Evolutionary conservation across 2,888 invertebrate species (phyloP).

Genomic region (Lepidocyrtinus sp.): DNA sequence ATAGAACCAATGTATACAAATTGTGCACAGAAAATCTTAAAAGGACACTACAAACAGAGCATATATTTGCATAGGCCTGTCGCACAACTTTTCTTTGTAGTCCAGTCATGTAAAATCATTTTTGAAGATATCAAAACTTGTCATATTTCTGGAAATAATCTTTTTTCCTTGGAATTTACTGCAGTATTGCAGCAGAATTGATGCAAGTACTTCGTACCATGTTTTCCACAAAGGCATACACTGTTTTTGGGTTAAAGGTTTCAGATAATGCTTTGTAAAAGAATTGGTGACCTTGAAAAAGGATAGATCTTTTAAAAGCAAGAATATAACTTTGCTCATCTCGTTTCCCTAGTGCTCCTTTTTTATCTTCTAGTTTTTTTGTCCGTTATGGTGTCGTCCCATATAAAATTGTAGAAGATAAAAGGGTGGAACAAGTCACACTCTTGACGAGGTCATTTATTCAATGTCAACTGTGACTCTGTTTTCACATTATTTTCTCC

Average conservation of each 20-base stretch:
- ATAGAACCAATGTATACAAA: no score
- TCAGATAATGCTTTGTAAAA: no score
- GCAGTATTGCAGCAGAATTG: neutral
- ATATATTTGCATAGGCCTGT: no score
- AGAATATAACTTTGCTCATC: neutral
- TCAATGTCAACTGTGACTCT: conserved; percentile 36
- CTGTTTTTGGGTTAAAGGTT: neutral
- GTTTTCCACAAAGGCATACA: neutral
- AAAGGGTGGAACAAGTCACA: conserved; percentile 16
- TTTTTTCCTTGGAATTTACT: neutral
- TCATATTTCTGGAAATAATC: neutral
- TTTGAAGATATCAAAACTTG: conserved; percentile 19
- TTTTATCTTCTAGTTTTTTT: neutral
- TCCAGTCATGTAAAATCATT: conserved; percentile 23
- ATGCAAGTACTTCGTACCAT: no score
- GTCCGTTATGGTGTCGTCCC: neutral
- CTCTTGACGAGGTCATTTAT: conserved; percentile 51
- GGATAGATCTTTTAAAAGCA: neutral
- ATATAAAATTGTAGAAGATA: neutral
- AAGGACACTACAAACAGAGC: no score
- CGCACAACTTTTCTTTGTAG: neutral
- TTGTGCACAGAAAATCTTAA: no score
- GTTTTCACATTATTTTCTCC: neutral
- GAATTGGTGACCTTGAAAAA: neutral
- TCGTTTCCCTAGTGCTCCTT: neutral